A percentile compares a stretch with the other conserved stretches of the same genome.
Evolutionary conservation across 64 coral and sea anemone genomes (phyloP).

Genomic region (Dendrophyllia cribrosa): DNA sequence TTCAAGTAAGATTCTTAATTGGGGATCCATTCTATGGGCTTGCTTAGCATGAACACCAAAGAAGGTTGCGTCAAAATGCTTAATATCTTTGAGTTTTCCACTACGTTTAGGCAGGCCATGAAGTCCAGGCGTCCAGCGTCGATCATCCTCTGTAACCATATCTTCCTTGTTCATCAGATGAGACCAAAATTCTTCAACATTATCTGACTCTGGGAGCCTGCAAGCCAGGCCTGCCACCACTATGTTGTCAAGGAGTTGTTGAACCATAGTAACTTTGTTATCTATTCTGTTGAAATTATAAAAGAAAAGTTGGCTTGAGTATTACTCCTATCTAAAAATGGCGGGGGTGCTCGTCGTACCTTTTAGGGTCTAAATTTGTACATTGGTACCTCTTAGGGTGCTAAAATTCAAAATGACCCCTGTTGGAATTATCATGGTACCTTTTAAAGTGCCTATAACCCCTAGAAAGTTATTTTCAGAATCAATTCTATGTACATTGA

Average conservation of each 20-base stretch:
- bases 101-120: constrained; percentile 86
- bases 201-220: constrained; percentile 90
- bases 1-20: constrained; percentile 83
- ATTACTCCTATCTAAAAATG: neutral
- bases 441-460: no score
- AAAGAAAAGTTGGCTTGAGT: neutral
- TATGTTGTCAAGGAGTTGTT: constrained; percentile 64
- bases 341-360: no score
- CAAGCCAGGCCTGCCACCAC: constrained; percentile 87
- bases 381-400: no score
- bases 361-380: no score
- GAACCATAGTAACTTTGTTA: constrained; percentile 75
- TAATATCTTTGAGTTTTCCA: constrained; percentile 87
- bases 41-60: constrained; percentile 91
- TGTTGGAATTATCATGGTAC: no score
- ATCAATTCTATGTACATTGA: no score
- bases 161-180: constrained; percentile 90
- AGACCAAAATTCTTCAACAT: constrained; percentile 86
- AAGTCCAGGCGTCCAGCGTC: constrained; percentile 85
- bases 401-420: no score
- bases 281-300: constrained; percentile 45
- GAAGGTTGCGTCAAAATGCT: constrained; percentile 86
- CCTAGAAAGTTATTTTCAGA: no score
- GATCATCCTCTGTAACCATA: constrained; percentile 89
- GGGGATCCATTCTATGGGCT: constrained; percentile 89